These are phyloP conservation scores for Paracanthobrama guichenoti DNA, from an alignment of 2,113 vertebrate species.

Conservation along the genomic window DNA sequence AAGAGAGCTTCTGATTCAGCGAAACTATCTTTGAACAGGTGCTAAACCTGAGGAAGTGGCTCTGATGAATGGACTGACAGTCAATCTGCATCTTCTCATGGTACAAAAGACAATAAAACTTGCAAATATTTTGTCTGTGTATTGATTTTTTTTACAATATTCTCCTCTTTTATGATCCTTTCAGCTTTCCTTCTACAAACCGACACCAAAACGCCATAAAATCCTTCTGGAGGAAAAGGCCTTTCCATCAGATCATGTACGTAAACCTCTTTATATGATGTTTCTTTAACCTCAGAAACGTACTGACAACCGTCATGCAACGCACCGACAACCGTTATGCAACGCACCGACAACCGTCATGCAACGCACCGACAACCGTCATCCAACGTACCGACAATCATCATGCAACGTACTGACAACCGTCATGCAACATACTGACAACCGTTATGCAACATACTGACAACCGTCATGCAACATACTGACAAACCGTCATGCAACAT, in stretches of 20 bases:
- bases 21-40: constrained; percentile 53
- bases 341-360: too few species aligned
- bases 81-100: constrained; percentile 92
- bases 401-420: too few species aligned
- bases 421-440: too few species aligned
- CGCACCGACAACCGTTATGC: too few species aligned
- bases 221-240: constrained; percentile 91
- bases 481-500: too few species aligned
- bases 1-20: not conserved
- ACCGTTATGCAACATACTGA: too few species aligned
- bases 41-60: constrained; percentile 71
- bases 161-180: constrained; percentile 26
- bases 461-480: too few species aligned
- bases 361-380: too few species aligned
- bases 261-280: too few species aligned
- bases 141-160: not conserved
- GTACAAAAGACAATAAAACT: constrained; percentile 66
- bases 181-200: constrained; percentile 95
- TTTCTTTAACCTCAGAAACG: constrained; percentile 21
- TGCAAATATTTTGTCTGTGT: not conserved
- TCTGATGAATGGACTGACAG: constrained; percentile 91
- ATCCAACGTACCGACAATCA: too few species aligned
- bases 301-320: too few species aligned
- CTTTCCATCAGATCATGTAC: constrained; percentile 95
- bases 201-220: constrained; percentile 84